phyloP scores from a whole-genome alignment of 2,888 invertebrate genomes.

The Neoitamus cyanurus region DNA sequence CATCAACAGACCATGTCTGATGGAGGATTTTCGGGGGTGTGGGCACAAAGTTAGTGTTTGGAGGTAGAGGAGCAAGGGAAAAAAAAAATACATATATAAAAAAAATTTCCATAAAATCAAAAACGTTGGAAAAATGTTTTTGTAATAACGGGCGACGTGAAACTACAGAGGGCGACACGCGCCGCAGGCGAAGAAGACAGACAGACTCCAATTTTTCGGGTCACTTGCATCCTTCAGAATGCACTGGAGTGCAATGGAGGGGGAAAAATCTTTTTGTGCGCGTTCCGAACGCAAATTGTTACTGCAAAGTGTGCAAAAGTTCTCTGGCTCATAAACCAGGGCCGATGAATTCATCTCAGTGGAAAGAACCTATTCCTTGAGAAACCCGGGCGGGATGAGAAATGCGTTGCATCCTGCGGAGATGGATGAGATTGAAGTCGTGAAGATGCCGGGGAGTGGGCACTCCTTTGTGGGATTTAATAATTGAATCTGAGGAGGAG shows the following conservation, averaged over 20 bases:
- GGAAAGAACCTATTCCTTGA: neutral
- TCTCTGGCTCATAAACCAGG: constrained; percentile 9
- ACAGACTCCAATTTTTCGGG: constrained; percentile 41
- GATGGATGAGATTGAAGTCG: neutral
- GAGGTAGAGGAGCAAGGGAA: neutral
- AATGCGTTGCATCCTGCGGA: neutral
- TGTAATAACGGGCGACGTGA: constrained; percentile 10
- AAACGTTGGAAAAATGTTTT: constrained; percentile 35
- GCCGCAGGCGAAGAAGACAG: neutral
- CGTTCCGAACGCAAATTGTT: constrained; percentile 6
- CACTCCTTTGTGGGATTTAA: neutral
- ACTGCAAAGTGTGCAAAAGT: constrained; percentile 21
- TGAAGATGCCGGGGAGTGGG: neutral
- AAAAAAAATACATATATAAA: neutral
- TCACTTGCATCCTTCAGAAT: constrained; percentile 36
- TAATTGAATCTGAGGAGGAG: neutral
- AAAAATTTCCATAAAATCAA: constrained; percentile 39
- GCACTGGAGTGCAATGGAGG: constrained; percentile 25
- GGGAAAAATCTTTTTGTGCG: neutral
- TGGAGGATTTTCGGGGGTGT: neutral
- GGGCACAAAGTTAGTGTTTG: neutral
- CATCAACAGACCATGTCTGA: neutral
- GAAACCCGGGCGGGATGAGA: neutral
- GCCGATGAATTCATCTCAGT: constrained; percentile 13
- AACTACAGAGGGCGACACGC: neutral